Conservation (phyloP, 2,888 invertebrate genomes). For the Xylophagus ater region DNA sequence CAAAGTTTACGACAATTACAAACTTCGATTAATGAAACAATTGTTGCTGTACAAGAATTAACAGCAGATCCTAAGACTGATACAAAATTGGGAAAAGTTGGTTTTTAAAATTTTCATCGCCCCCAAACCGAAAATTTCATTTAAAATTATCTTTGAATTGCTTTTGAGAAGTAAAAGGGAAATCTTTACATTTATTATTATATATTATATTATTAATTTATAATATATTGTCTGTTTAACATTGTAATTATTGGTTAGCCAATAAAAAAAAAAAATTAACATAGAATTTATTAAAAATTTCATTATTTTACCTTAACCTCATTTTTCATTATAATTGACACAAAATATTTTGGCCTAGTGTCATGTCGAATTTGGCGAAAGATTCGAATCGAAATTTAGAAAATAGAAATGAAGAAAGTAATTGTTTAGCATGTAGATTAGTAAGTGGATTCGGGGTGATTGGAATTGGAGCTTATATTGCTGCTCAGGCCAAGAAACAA, state of each 20-base stretch:
- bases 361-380: background rate
- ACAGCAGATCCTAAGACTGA: constrained; percentile 97
- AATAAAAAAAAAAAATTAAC: background rate
- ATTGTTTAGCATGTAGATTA: constrained; percentile 49
- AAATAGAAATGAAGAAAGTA: constrained; percentile 36
- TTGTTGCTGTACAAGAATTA: constrained; percentile 82
- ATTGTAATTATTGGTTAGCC: background rate
- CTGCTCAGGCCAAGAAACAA: constrained; percentile 39
- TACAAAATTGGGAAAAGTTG: constrained; percentile 86
- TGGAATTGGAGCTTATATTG: constrained; percentile 51
- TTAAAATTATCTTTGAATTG: background rate
- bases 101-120: constrained; percentile 40
- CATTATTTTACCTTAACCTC: background rate
- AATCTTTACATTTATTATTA: background rate
- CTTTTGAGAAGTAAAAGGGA: background rate
- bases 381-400: background rate
- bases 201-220: background rate
- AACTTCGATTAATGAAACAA: constrained; percentile 85
- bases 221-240: background rate
- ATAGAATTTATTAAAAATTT: background rate
- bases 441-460: constrained; percentile 49
- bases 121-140: too few species aligned
- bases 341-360: background rate
- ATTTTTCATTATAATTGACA: background rate
- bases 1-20: constrained; percentile 51